phyloP scores from a whole-genome alignment of 2,888 invertebrate genomes.

The Phymatocera aterrima region DNA sequence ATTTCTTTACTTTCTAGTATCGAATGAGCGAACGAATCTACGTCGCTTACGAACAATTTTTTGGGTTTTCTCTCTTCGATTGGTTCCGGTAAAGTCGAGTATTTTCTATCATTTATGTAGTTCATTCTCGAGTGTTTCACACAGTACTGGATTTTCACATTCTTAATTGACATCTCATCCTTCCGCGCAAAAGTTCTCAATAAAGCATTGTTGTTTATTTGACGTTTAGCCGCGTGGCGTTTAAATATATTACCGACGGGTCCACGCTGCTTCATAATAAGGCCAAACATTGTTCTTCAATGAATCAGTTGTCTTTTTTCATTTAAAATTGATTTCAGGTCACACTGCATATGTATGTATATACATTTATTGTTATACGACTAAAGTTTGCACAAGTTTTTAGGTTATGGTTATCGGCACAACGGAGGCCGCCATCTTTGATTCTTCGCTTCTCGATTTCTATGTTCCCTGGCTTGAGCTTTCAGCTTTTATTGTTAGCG shows the following conservation, averaged over 20 bases:
- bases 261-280: not conserved
- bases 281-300: not conserved
- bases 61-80: not conserved
- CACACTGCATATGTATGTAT: not conserved
- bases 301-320: not conserved
- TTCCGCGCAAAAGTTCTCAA: not conserved
- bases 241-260: not conserved
- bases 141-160: not conserved
- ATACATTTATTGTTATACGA: slow-evolving; percentile 23
- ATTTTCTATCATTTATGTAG: not conserved
- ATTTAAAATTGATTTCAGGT: not conserved
- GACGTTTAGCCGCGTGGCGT: slow-evolving; percentile 20
- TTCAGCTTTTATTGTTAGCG: not conserved
- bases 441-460: not conserved
- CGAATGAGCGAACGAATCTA: not conserved
- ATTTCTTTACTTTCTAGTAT: slow-evolving; percentile 10
- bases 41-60: not conserved
- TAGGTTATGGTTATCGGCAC: slow-evolving; percentile 12
- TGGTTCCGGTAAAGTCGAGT: not conserved
- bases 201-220: not conserved
- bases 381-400: slow-evolving; percentile 13
- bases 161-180: not conserved
- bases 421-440: not conserved
- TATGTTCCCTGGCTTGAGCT: not conserved
- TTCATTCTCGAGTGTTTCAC: not conserved